Evolutionary conservation across 1,140 invertebrate genomes (phyloP).

Genomic region (Drosophila sechellia): DNA sequence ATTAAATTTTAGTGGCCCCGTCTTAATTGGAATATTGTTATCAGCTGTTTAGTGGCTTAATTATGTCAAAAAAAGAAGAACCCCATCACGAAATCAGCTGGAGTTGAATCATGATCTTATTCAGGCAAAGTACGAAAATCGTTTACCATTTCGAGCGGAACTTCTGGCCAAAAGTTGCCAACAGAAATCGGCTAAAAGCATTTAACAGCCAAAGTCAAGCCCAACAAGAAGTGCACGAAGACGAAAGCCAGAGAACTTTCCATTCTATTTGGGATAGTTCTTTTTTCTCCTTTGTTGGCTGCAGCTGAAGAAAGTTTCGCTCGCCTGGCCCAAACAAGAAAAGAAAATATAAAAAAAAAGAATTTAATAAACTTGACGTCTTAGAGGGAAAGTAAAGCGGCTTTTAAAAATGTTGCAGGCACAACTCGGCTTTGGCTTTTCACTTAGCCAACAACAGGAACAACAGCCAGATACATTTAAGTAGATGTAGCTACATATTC

Average conservation of each 20-base stretch:
- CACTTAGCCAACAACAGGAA: constrained; percentile 60
- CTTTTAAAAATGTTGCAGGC: constrained; percentile 74
- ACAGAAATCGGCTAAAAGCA: constrained; percentile 73
- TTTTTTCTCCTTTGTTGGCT: constrained; percentile 23
- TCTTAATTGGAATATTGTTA: constrained; percentile 79
- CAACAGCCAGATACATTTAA: constrained; percentile 57
- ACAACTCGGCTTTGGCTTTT: constrained; percentile 73
- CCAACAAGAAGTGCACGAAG: constrained; percentile 21
- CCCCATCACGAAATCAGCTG: constrained; percentile 31
- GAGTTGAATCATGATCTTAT: constrained; percentile 28
- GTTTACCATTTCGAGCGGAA: constrained; percentile 43
- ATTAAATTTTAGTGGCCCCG: constrained; percentile 70
- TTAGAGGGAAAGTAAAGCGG: constrained; percentile 72
- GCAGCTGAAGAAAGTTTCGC: constrained; percentile 57
- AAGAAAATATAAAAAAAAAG: constrained; percentile 4
- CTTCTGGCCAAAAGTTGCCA: constrained; percentile 43
- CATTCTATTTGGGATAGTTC: constrained; percentile 30
- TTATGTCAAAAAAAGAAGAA: constrained; percentile 46
- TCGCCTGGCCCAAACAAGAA: constrained; percentile 15
- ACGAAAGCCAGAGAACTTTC: constrained; percentile 46
- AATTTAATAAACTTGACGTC: constrained; percentile 59
- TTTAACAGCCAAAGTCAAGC: constrained; percentile 49
- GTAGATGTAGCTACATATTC: constrained; percentile 77
- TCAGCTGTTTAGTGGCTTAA: constrained; percentile 77
- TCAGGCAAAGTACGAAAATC: constrained; percentile 4